phyloP scores from a whole-genome alignment of 2,113 vertebrate genomes.

The Oreochromis tanganicae region DNA sequence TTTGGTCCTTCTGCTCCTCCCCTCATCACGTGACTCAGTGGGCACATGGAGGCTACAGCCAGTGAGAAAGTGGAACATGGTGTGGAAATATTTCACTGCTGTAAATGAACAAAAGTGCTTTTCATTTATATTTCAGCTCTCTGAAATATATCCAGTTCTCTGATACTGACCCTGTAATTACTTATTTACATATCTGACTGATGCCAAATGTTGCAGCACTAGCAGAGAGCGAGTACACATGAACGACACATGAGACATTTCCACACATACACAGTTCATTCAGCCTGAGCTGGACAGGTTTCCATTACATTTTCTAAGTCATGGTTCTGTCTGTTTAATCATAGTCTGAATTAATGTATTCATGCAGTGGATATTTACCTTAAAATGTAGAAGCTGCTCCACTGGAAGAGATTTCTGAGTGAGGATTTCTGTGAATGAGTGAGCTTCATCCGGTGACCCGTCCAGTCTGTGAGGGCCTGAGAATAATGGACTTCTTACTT shows the following conservation, averaged over 20 bases:
- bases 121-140: rapidly evolving
- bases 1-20: too few species aligned
- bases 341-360: background rate
- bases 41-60: too few species aligned
- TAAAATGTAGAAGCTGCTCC: too few species aligned
- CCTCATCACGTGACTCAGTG: background rate
- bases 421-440: background rate
- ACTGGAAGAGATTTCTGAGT: background rate
- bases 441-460: background rate
- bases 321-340: background rate
- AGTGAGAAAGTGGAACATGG: too few species aligned
- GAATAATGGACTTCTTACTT: background rate
- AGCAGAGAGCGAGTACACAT: too few species aligned
- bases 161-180: rapidly evolving
- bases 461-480: background rate
- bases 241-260: too few species aligned
- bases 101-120: background rate
- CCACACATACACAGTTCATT: too few species aligned
- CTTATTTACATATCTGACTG: background rate
- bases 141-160: background rate
- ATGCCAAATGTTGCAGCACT: background rate
- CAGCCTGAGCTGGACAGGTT: background rate
- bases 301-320: background rate
- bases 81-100: too few species aligned
- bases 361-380: background rate